Evolutionary conservation across 2,797 vertebrate species (phyloP), one percentile per base, ranked within the genome.

Genomic region (Valencia hispanica): DNA sequence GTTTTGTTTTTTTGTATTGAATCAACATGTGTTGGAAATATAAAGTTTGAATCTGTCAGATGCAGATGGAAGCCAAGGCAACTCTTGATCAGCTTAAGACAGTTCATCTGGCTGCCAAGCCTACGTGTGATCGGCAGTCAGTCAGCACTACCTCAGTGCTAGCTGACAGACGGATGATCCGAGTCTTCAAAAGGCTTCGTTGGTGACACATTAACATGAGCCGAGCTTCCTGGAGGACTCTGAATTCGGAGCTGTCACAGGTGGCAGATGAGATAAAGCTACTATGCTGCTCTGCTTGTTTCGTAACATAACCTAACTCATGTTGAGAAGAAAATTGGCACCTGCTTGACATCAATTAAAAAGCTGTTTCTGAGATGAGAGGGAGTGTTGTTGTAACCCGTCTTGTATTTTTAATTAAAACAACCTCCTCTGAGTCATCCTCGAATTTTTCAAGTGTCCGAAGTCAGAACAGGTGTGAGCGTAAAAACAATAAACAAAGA

Each of bases 371-470:
- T 75, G 77, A 79, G 78, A 91, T 90, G 84, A 85, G 77, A 88
- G 65, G 77, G 82, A 88, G 70, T 71, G 75, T 76, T 94, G 94
- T 91, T 90, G 87, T 93, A 93, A 93, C 93, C 90, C 39, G 88
- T 86, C 86, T 89, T 93, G 87, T 89, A 93, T 92, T 91, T 94
- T 95, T 94, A 92, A 95, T 95, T 95, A 94, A 93, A 91, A 87
- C 81, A 93, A 86, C 84, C 70, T 88, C 75, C 73, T 72, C 53
- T 91, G 91, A 87, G 90, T 95, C 92, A 93, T 84, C 89, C 55
- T 66, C 66, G 39, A 84, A 84, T 81, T 92, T 45, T 90, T 91
- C 55, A 89, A 87, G 85, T 87, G 79, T 84, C 87, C 82, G 72
- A 80, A 77, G 74, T 82, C 39, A 82, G 84, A 94, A 92, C 91